phyloP scores from a whole-genome alignment of 2,113 vertebrate genomes.

The Halcyon senegalensis region DNA sequence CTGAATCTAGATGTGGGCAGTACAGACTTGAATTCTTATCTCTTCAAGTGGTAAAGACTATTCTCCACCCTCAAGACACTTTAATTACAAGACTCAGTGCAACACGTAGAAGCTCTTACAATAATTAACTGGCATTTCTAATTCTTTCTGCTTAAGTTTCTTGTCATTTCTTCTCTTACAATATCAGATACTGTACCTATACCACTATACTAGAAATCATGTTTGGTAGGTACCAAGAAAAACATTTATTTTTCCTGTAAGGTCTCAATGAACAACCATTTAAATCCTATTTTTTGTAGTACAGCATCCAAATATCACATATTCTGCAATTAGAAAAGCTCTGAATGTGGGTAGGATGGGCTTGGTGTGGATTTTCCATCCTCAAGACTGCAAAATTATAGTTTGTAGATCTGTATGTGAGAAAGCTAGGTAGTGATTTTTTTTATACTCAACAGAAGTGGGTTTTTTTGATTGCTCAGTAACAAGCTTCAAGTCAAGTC shows the following conservation, averaged over 20 bases:
- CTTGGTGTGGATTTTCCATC: not conserved
- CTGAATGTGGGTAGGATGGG: not conserved
- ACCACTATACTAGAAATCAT: not conserved
- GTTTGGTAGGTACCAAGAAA: not conserved
- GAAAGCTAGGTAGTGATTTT: not conserved
- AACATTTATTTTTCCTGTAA: not conserved
- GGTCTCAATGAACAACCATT: not conserved
- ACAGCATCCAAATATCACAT: not conserved
- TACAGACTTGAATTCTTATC: conserved; percentile 73
- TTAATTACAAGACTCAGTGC: not conserved
- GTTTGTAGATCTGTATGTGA: not conserved
- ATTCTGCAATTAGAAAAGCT: not conserved
- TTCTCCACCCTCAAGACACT: conserved; percentile 28
- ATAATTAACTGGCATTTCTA: not conserved
- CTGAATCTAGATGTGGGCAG: conserved; percentile 31
- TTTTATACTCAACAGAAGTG: not conserved
- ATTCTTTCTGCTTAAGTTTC: not conserved
- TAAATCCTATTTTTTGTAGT: not conserved
- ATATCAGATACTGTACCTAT: not conserved
- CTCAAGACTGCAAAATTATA: not conserved
- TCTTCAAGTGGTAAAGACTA: not conserved
- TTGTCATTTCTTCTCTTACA: not conserved
- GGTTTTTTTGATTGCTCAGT: not conserved
- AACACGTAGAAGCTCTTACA: not conserved
- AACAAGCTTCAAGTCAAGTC: not conserved